Evolutionary conservation across 2,888 invertebrate species (phyloP).

Genomic region (Parnassius glacialis): DNA sequence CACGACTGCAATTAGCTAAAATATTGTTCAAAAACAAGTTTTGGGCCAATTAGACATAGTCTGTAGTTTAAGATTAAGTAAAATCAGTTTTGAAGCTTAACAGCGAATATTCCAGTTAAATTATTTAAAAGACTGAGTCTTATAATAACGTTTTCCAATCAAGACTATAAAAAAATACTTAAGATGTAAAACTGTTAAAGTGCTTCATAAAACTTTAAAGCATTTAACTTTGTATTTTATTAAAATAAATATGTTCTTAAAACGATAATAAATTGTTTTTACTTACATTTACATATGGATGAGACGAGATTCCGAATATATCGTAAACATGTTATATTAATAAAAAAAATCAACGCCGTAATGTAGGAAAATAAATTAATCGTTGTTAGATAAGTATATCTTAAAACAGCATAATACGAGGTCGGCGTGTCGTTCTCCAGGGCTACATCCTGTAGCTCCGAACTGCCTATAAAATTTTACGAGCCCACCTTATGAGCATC

Average conservation of each 20-base stretch:
- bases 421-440: constrained; percentile 49
- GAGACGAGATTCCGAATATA: no score
- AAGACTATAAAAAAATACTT: no score
- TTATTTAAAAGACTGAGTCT: no score
- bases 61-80: constrained; percentile 57
- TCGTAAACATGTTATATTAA: no score
- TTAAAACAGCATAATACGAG: constrained; percentile 55
- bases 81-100: constrained; percentile 44
- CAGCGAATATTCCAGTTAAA: background rate
- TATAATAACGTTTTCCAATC: no score
- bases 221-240: no score
- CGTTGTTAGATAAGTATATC: constrained; percentile 69
- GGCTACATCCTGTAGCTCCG: constrained; percentile 57
- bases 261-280: no score
- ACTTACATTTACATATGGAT: no score
- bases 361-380: constrained; percentile 73
- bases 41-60: constrained; percentile 70
- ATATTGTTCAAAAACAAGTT: constrained; percentile 77
- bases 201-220: no score
- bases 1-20: constrained; percentile 74
- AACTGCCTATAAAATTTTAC: constrained; percentile 73
- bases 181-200: no score
- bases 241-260: no score
- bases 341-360: no score
- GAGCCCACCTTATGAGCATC: constrained; percentile 68